Evolutionary conservation across 2,797 vertebrate species (phyloP).

Genomic region (Tapirus indicus): DNA sequence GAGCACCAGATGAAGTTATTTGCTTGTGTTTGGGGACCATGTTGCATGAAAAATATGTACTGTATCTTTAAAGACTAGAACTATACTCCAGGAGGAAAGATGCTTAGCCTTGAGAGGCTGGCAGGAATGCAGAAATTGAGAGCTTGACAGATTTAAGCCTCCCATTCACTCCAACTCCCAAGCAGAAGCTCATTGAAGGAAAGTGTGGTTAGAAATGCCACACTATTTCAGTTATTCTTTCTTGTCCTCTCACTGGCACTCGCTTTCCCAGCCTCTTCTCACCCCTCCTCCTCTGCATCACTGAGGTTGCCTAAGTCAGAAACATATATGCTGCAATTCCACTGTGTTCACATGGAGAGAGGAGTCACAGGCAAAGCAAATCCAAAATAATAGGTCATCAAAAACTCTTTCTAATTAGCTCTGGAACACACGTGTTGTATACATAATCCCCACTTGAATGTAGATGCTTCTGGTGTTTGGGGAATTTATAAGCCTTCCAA

Average conservation of each 20-base stretch:
- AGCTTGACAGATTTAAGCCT: background rate
- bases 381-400: background rate
- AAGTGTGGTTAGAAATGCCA: background rate
- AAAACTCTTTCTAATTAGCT: conserved; percentile 50
- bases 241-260: background rate
- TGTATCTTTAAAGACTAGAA: conserved; percentile 6
- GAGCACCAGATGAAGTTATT: background rate
- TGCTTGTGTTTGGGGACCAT: background rate
- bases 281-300: background rate
- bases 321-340: background rate
- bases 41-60: background rate
- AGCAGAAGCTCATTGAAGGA: background rate
- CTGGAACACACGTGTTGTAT: background rate
- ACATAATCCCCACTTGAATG: background rate
- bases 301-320: background rate
- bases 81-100: background rate
- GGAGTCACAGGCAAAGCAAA: background rate
- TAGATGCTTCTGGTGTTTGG: background rate
- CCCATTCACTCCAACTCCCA: background rate
- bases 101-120: background rate
- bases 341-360: background rate
- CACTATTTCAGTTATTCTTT: background rate
- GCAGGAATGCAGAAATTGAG: background rate
- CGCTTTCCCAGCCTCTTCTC: background rate
- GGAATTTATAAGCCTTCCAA: background rate